Base-by-base conservation (phyloP, 2,888 invertebrate species). In the Notodonta dromedarius region DNA sequence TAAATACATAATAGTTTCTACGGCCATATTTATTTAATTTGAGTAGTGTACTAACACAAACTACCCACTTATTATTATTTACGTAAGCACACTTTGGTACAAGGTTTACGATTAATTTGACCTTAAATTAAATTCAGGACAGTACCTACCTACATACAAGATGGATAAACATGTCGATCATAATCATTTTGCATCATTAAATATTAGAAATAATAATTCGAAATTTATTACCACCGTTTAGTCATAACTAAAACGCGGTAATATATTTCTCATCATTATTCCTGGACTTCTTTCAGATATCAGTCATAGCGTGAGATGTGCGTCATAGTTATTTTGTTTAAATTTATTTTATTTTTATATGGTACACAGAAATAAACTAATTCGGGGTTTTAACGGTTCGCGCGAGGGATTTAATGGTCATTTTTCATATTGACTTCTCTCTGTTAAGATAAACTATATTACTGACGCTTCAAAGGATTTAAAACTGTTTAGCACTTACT, bases 271-370 rank as follows among this genome's bases (percentile, higher is more conserved):
- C 78, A 77, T 83, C 74, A 79, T 82, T 77, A 82, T 82, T 83
- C 78, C 81, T 77, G 74, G 76, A 75, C 13, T 35, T 24, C 73
- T 71, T 69, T 72, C 67, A 73, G 63, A 80, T 77, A 77, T 78
- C 67, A 72, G 76, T 80, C 79, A 82, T 83, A 83, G 76, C 68
- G 77, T 76, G 24, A 24, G 24, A 73, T 77, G 84, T 88, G 89
- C 90, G 89, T 90, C 88, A 88, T 79, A 60, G 68, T 82, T 83
- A 24, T 24, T 2, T 73, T 74, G 81, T 77, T 82, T 82, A 85
- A 84, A 84, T 83, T 85, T 78, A 77, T 80, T n/a, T 75, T 79
- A 76, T 66, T 82, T 69, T 77, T 77, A 77, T 76, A 76, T 73
- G 71, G 72, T 69, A 73, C 69, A 77, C 82, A 65, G 74, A 88